Evolutionary conservation across 2,888 invertebrate genomes (phyloP), one percentile per base, ranked within the genome.

Genomic region (Cerastis rubricosa): DNA sequence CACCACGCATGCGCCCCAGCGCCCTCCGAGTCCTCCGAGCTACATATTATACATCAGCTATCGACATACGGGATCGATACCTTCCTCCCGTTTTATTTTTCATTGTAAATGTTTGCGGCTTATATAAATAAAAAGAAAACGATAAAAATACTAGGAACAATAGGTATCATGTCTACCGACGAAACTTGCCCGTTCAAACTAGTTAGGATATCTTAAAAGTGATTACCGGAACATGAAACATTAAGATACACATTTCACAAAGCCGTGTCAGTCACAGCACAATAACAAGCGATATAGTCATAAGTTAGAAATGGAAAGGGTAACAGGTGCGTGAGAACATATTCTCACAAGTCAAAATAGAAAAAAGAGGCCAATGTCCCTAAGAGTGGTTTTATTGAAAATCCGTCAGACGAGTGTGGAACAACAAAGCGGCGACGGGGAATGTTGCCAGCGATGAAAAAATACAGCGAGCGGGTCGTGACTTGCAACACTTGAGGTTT

Each of bases 241-340:
- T 59, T 75, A 35, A 1, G 35, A 35, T 9, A 61, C 29, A 59
- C 68, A 68, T 43, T 49, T 35, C 43, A 40, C 49, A 74, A 76
- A 71, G 63, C 43, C 43, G 63, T 78, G 79, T 83, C 77, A 75
- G 70, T 79, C 73, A 80, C 69, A 74, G 66, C 66, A 82, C 74
- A 80, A 85, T 72, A 67, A 76, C 71, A 78, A 78, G 84, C 82
- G 76, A 84, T 80, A 81, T 83, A 84, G 74, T 78, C 84, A 83
- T 85, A 84, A 79, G 66, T 85, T 80, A 80, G 84, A 81, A 84
- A 81, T 81, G 81, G 84, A 91, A 83, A 88, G 83, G 83, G 78
- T 82, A 92, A 95, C 96, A 96, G 96, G 95, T 96, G 96, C 94
- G 95, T 95, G 95, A 94, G 96, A 96, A 95, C 91, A 90, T 86